These are phyloP conservation scores for Myxocyprinus asiaticus DNA, from an alignment of 2,113 vertebrate species.

Conservation along the genomic window DNA sequence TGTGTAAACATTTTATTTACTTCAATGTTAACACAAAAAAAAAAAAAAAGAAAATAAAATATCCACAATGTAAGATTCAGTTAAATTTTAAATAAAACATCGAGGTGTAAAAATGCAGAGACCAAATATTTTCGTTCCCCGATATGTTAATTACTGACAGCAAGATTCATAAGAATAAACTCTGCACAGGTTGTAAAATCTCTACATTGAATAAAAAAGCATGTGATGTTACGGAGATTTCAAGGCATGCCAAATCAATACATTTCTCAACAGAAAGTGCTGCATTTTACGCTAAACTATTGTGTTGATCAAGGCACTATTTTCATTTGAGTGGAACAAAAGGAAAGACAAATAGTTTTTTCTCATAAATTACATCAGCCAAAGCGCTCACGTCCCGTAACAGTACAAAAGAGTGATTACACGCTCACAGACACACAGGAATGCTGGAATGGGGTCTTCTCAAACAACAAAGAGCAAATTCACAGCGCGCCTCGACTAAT, in stretches of 20 bases:
- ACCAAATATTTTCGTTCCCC: conserved; percentile 48
- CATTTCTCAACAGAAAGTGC: conserved; percentile 61
- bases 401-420: conserved; percentile 65
- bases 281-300: not conserved
- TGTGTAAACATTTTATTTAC: conserved; percentile 56
- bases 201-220: conserved; percentile 31
- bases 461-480: conserved; percentile 74
- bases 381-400: conserved; percentile 53
- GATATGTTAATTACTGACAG: conserved; percentile 71
- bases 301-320: conserved; percentile 34
- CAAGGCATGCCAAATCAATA: conserved; percentile 55
- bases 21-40: not conserved
- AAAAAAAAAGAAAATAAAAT: not conserved
- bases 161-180: conserved; percentile 63
- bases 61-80: conserved; percentile 19
- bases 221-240: not conserved
- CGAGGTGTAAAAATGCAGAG: conserved; percentile 47
- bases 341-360: conserved; percentile 32
- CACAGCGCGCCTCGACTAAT: conserved; percentile 69
- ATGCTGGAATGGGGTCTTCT: conserved; percentile 71
- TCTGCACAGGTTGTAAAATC: conserved; percentile 45
- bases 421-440: conserved; percentile 70
- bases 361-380: conserved; percentile 49
- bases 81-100: conserved; percentile 51
- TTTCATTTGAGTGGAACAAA: conserved; percentile 32